These are phyloP conservation scores for Carettochelys insculpta DNA, from an alignment of 2,113 vertebrate genomes.

Conservation along the genomic window DNA sequence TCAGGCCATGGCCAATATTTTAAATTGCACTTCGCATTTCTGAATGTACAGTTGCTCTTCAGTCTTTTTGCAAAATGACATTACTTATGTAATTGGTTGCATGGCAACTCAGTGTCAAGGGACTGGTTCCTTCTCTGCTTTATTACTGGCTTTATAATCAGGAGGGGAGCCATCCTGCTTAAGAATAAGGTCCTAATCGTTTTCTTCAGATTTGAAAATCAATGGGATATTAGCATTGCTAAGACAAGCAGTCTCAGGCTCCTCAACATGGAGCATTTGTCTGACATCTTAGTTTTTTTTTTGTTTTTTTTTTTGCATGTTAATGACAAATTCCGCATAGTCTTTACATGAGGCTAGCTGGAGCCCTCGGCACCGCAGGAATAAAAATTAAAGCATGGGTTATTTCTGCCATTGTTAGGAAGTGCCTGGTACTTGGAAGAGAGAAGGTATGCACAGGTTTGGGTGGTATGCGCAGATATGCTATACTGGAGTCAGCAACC, in stretches of 20 bases:
- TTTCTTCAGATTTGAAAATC: not conserved
- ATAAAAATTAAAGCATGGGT: not conserved
- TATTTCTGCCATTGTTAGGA: not conserved
- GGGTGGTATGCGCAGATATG: not conserved
- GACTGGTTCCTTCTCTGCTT: not conserved
- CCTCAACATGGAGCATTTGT: not conserved
- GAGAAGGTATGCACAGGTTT: not conserved
- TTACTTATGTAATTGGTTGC: not conserved
- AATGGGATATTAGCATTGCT: not conserved
- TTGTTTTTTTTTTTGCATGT: not conserved
- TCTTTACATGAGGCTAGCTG: not conserved
- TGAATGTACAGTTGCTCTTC: not conserved
- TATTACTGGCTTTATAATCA: not conserved
- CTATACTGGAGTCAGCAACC: too few species aligned
- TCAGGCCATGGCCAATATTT: not conserved
- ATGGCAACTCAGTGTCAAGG: not conserved
- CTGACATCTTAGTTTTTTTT: not conserved
- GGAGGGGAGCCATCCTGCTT: not conserved
- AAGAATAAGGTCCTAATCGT: not conserved
- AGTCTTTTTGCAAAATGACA: not conserved
- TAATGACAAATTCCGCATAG: not conserved
- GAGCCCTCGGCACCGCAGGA: not conserved
- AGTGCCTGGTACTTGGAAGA: not conserved
- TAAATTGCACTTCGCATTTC: not conserved
- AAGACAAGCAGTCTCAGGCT: not conserved